A percentile compares a stretch with the other conserved stretches of the same genome.
Conservation (phyloP, 1,140 invertebrate genomes). For the Sesamia nonagrioides region DNA sequence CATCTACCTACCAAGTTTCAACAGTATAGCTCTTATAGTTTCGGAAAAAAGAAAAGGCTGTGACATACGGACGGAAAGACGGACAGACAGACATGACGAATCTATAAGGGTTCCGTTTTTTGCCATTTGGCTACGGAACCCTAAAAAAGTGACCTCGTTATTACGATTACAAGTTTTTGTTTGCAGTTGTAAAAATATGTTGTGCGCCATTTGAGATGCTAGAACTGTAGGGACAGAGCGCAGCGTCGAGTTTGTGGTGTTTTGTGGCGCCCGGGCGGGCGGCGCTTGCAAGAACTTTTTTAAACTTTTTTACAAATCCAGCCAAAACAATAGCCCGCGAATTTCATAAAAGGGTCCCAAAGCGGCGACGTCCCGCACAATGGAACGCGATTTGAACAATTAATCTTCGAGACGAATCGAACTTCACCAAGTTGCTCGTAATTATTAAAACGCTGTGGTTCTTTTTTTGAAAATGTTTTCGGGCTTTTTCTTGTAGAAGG, state of each 20-base stretch:
- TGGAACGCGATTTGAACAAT: conserved; percentile 76
- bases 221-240: conserved; percentile 50
- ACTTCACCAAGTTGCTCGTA: conserved; percentile 56
- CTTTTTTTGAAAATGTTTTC: conserved; percentile 44
- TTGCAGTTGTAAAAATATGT: conserved; percentile 58
- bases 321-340: conserved; percentile 78
- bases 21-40: too few species aligned
- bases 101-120: too few species aligned
- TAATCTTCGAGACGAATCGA: conserved; percentile 80
- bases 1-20: too few species aligned
- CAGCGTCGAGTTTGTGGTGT: conserved; percentile 50
- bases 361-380: conserved; percentile 74
- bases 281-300: conserved; percentile 69
- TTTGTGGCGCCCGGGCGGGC: conserved; percentile 25
- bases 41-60: too few species aligned
- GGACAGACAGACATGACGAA: too few species aligned
- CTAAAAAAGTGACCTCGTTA: conserved; percentile 83
- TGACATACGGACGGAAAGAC: too few species aligned
- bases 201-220: conserved; percentile 55
- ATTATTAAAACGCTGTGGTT: conserved; percentile 46
- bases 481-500: conserved; percentile 19
- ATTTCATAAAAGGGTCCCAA: conserved; percentile 76
- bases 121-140: too few species aligned
- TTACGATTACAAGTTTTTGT: conserved; percentile 68
- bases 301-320: conserved; percentile 77